Percentiles rank a stretch among this genome's conserved stretches.
phyloP scores from a whole-genome alignment of 2,797 vertebrate genomes.

The Neosilurus mollespiculum region DNA sequence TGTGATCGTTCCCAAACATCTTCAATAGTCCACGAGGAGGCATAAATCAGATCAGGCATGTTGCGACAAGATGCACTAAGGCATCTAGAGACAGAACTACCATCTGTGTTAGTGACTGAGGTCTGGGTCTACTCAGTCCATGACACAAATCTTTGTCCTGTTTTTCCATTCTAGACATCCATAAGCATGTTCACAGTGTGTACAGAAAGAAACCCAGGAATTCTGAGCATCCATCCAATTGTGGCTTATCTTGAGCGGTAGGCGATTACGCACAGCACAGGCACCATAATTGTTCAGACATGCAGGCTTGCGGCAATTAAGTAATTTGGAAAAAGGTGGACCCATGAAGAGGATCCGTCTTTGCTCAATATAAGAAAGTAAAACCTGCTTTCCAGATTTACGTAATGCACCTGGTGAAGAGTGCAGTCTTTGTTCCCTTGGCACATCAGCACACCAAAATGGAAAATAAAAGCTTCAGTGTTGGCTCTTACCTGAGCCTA shows the following conservation, averaged over 20 bases:
- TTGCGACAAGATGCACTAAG: constrained; percentile 39
- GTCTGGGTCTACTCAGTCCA: background rate
- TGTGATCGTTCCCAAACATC: constrained; percentile 42
- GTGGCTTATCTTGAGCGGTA: constrained; percentile 56
- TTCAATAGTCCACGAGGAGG: constrained; percentile 26
- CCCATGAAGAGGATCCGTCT: background rate
- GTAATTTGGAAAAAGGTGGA: background rate
- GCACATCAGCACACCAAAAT: background rate
- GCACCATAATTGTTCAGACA: constrained; percentile 20
- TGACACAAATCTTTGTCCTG: constrained; percentile 10
- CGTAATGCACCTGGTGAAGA: constrained; percentile 8
- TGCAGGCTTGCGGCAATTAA: constrained; percentile 20
- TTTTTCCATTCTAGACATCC: background rate
- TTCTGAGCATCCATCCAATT: constrained; percentile 31
- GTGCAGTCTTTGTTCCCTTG: background rate
- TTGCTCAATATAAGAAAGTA: constrained; percentile 1
- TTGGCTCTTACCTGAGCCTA: constrained; percentile 30
- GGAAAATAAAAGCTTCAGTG: constrained; percentile 12
- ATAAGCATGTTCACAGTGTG: background rate
- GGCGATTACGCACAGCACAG: constrained; percentile 2
- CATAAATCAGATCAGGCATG: constrained; percentile 43
- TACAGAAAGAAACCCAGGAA: constrained; percentile 22
- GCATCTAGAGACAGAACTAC: background rate
- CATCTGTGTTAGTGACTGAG: background rate
- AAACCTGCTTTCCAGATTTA: background rate